Percentiles rank a stretch among this genome's conserved stretches.
phyloP scores from a whole-genome alignment of 2,888 invertebrate species.

The Lordiphosa fenestrarum region DNA sequence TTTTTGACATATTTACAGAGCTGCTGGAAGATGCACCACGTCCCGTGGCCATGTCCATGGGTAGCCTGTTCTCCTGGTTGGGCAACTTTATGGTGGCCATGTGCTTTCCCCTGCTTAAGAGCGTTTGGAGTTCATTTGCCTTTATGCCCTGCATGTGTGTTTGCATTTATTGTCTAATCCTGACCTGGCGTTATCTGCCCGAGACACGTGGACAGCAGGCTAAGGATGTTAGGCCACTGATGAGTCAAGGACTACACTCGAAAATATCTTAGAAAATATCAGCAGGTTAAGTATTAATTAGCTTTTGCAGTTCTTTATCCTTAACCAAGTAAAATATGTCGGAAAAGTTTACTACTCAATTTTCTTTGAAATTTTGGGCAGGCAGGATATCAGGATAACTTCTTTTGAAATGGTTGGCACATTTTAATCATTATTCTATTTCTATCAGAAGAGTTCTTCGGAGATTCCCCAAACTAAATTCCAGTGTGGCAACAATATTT shows the following conservation, averaged over 20 bases:
- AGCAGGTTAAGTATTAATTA: too few species aligned
- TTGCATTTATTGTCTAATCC: constrained; percentile 56
- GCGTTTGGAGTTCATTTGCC: constrained; percentile 84
- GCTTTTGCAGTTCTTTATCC: too few species aligned
- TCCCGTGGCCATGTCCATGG: constrained; percentile 91
- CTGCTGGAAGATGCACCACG: constrained; percentile 90
- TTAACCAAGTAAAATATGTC: too few species aligned
- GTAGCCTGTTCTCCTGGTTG: constrained; percentile 91
- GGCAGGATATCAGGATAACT: too few species aligned
- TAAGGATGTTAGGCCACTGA: constrained; percentile 58
- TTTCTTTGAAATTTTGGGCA: too few species aligned
- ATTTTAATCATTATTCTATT: too few species aligned
- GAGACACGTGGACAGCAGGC: constrained; percentile 70
- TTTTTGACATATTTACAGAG: constrained; percentile 81
- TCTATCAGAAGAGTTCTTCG: too few species aligned
- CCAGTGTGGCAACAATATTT: neutral
- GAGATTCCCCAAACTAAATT: too few species aligned
- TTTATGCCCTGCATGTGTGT: constrained; percentile 86
- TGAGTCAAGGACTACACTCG: constrained; percentile 83
- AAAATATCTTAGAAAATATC: constrained; percentile 26
- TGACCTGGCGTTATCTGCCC: constrained; percentile 68
- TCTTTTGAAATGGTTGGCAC: too few species aligned
- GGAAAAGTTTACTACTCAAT: too few species aligned
- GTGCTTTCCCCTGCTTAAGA: constrained; percentile 85
- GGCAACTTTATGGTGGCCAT: constrained; percentile 92